A percentile compares a stretch with the other conserved stretches of the same genome.
These are phyloP conservation scores for Acanthurus lineatus DNA, from an alignment of 2,797 vertebrate species.

Conservation along the genomic window DNA sequence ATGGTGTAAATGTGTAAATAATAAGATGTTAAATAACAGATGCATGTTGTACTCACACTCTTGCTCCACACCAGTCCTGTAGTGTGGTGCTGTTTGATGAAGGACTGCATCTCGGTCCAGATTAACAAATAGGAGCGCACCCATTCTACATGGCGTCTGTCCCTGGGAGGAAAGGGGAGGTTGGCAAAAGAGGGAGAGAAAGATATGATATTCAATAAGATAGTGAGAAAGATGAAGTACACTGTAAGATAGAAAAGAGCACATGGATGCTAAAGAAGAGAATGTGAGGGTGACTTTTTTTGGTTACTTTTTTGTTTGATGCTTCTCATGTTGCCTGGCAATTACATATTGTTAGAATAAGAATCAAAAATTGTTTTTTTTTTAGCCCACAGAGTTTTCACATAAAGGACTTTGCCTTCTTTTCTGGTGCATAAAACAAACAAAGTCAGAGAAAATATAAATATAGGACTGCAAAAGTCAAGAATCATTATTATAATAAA, in stretches of 20 bases:
- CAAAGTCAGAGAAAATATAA: too few relatives aligned
- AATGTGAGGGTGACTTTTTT: not conserved
- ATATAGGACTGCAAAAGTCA: too few relatives aligned
- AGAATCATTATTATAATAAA: too few relatives aligned
- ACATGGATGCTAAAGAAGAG: not conserved
- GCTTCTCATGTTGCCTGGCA: too few relatives aligned
- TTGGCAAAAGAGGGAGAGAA: not conserved
- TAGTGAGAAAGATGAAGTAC: not conserved
- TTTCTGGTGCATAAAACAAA: too few relatives aligned
- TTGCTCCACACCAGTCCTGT: slow-evolving; percentile 95
- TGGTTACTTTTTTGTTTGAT: too few relatives aligned
- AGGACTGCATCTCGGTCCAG: slow-evolving; percentile 95
- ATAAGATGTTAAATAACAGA: not conserved
- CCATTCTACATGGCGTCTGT: slow-evolving; percentile 95
- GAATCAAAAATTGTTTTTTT: too few relatives aligned
- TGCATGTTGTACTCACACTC: slow-evolving; percentile 86
- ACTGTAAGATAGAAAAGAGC: not conserved
- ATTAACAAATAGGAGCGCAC: slow-evolving; percentile 95
- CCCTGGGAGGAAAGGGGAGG: slow-evolving; percentile 79
- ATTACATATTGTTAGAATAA: too few relatives aligned
- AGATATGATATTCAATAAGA: not conserved
- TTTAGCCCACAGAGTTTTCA: too few relatives aligned
- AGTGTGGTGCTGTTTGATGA: slow-evolving; percentile 95
- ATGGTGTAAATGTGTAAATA: not conserved
- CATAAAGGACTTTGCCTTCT: too few relatives aligned